These are phyloP conservation scores for Noctua comes DNA, from an alignment of 2,888 invertebrate genomes.

Conservation along the genomic window DNA sequence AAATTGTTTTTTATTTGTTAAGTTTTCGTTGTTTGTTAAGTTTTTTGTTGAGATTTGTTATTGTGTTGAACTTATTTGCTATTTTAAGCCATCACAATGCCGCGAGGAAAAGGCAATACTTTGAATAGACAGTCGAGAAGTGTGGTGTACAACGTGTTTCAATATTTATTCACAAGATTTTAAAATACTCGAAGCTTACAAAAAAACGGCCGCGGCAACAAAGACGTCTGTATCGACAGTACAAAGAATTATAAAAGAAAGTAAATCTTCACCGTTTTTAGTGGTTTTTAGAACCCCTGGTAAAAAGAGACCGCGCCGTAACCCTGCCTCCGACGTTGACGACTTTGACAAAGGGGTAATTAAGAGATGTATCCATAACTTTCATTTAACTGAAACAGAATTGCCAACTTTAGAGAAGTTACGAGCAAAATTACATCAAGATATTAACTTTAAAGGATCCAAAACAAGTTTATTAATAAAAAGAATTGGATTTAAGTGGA, in stretches of 20 bases:
- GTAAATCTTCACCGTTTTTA: background rate
- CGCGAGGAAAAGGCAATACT: no score
- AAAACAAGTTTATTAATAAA: constrained; percentile 9
- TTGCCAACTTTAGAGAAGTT: constrained; percentile 1
- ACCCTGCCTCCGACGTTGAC: background rate
- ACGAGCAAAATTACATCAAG: background rate
- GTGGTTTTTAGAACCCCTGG: constrained; percentile 3
- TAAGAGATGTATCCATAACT: background rate
- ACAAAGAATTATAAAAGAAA: background rate
- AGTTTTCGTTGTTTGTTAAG: no score
- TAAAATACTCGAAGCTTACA: constrained; percentile 10
- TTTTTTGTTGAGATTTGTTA: no score
- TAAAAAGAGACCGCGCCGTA: background rate
- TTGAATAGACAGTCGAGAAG: background rate
- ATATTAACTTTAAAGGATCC: constrained; percentile 11
- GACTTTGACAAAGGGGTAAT: constrained; percentile 3
- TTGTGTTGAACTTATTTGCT: no score
- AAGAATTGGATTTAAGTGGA: constrained; percentile 4
- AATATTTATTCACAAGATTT: constrained; percentile 15
- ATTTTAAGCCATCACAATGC: no score
- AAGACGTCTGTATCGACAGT: background rate
- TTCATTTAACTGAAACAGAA: constrained; percentile 3
- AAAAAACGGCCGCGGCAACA: constrained; percentile 3
- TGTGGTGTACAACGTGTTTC: constrained; percentile 7
- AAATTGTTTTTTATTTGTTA: no score